Evolutionary conservation across 2,888 invertebrate genomes (phyloP), one percentile per base, ranked within the genome.

Genomic region (Drosophila subsilvestris): DNA sequence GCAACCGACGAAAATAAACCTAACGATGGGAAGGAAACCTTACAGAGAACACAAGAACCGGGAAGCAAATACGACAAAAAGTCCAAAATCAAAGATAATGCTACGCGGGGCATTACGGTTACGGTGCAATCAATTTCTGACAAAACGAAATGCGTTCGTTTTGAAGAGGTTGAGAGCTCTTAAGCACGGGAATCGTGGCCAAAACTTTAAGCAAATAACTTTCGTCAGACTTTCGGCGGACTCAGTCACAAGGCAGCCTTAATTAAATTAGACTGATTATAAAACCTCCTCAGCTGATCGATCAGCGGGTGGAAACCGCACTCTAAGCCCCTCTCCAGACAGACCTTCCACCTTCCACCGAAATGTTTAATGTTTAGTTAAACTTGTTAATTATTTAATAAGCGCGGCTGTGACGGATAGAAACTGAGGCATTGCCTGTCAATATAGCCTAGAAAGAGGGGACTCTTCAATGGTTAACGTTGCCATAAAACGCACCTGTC

Each of bases 381-480:
- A 83, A 86, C 73, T 73, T 79, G 80, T 67, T 85, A 85, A 85
- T 86, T 83, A 79, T 67, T 85, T 78, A 79, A 88, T 87, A 75
- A 82, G 79, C 63, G 76, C 62, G 62, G 54, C 66, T 66, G 66
- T 55, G 48, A 18, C 73, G 65, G 83, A 85, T 87, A 85, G 82
- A 76, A 81, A 75, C 47, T 62, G 61, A 70, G 53, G 58, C 82
- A 63, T 18, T 49, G 20, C 14, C 51, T 62, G 62, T 59, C 59
- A 42, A 47, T 27, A 47, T 78, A 61, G 63, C 59, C 49, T 48
- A 18, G 17, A 8, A 27, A 9, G 27, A 3, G 27, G 27, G 12
- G 32, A 5, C 47, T 47, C 6, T 37, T 2, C 10, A 54, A 51
- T 69, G 69, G 49, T 69, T 69, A 69, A 55, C 69, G 45, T 69